Conservation (phyloP, 92 coral and sea anemone species). For the Zoanthus solanderi region DNA sequence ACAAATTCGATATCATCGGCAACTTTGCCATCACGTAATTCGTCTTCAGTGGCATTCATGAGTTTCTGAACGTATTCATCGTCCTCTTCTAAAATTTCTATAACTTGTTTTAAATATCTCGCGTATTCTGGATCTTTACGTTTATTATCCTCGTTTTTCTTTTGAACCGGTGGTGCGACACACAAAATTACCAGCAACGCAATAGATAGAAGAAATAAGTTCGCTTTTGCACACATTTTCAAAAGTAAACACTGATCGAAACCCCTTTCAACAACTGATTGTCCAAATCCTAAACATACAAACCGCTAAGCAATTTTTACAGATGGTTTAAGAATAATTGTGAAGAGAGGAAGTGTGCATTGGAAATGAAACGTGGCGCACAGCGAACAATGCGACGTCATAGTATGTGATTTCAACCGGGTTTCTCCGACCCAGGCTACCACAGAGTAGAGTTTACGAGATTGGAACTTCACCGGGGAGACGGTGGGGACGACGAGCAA, state of each 20-base stretch:
- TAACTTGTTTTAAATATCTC: slow-evolving; percentile 94
- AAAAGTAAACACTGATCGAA: not conserved
- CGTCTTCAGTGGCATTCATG: slow-evolving; percentile 94
- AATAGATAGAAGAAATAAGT: slow-evolving; percentile 32
- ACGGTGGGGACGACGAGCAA: too few relatives aligned
- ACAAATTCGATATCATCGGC: slow-evolving; percentile 96
- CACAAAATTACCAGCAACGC: slow-evolving; percentile 57
- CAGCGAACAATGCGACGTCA: slow-evolving; percentile 73
- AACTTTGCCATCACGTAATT: slow-evolving; percentile 86
- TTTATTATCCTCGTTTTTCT: slow-evolving; percentile 50
- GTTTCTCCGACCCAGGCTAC: too few relatives aligned
- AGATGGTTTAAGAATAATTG: slow-evolving; percentile 10
- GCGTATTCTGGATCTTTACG: slow-evolving; percentile 93
- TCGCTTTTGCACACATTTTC: slow-evolving; percentile 43
- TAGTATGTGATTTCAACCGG: slow-evolving; percentile 33
- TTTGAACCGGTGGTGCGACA: slow-evolving; percentile 87
- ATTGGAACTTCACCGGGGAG: too few relatives aligned
- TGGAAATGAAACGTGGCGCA: slow-evolving; percentile 88
- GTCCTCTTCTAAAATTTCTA: slow-evolving; percentile 94
- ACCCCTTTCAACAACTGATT: not conserved
- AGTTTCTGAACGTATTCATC: slow-evolving; percentile 90
- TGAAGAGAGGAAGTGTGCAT: slow-evolving; percentile 17
- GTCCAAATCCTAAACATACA: not conserved
- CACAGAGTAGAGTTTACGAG: too few relatives aligned
- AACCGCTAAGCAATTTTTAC: not conserved